Evolutionary conservation across 2,113 vertebrate genomes (phyloP).

Genomic region (Dasypus novemcinctus): DNA sequence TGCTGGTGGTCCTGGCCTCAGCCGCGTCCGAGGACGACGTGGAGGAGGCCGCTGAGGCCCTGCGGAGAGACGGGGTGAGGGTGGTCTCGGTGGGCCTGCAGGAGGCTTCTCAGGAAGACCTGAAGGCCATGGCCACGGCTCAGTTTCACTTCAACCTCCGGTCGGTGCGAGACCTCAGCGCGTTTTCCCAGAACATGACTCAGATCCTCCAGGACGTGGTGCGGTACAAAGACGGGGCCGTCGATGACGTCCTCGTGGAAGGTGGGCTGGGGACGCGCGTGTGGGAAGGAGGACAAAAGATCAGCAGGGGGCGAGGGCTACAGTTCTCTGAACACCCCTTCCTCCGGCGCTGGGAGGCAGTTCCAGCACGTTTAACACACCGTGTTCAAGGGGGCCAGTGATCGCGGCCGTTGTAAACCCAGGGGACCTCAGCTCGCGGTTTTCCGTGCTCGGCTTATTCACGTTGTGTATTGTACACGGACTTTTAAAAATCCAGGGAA

Average conservation of each 20-base stretch:
- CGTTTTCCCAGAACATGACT: conserved; percentile 67
- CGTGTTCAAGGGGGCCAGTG: not conserved
- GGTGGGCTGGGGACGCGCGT: not conserved
- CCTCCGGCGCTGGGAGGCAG: not conserved
- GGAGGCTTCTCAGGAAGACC: conserved; percentile 36
- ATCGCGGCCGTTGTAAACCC: not conserved
- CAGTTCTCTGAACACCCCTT: not conserved
- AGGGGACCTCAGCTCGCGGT: not conserved
- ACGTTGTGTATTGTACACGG: fast-evolving
- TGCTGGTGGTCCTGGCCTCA: conserved; percentile 80
- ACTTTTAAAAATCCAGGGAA: not conserved
- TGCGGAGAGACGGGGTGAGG: conserved; percentile 74
- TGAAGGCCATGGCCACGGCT: conserved; percentile 75
- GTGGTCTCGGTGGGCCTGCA: conserved; percentile 77
- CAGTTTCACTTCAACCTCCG: conserved; percentile 60
- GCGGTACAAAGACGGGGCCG: not conserved
- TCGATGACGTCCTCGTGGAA: conserved; percentile 39
- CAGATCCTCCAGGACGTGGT: conserved; percentile 65
- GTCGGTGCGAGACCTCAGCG: conserved; percentile 56
- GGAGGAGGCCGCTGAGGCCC: conserved; percentile 33
- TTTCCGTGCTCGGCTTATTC: not conserved
- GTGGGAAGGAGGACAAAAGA: not conserved
- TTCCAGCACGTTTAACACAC: not conserved
- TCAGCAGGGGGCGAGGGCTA: not conserved
- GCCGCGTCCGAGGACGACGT: conserved; percentile 77